A percentile compares a stretch with the other conserved stretches of the same genome.
Conservation (phyloP, 92 coral and sea anemone species). For the Muricea muricata region DNA sequence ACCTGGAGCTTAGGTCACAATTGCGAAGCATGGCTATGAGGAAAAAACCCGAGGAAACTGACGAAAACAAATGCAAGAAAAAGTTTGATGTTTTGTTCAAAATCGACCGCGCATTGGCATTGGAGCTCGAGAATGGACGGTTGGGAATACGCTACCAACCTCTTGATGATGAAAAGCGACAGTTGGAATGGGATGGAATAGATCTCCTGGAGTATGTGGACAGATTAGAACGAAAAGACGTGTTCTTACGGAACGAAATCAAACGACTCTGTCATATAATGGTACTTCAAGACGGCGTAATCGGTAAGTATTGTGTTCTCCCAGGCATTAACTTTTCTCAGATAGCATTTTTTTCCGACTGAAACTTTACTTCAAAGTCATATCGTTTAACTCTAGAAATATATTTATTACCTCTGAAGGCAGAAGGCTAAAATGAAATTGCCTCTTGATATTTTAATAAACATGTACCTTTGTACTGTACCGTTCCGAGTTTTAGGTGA, state of each 20-base stretch:
- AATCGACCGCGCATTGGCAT: conserved; percentile 77
- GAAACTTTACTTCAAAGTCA: no score
- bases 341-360: no score
- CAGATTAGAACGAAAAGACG: conserved; percentile 71
- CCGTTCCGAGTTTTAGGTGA: no score
- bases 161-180: conserved; percentile 61
- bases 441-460: no score
- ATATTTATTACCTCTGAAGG: no score
- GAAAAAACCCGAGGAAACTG: no score
- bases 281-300: conserved; percentile 41
- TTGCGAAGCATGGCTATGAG: not conserved
- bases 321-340: no score
- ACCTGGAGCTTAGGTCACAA: no score
- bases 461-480: no score
- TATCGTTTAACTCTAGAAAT: no score
- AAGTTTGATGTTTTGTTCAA: conserved; percentile 44
- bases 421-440: no score
- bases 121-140: conserved; percentile 81
- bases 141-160: conserved; percentile 63
- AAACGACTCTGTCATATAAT: conserved; percentile 65
- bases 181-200: conserved; percentile 64
- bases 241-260: conserved; percentile 80
- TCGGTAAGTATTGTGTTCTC: no score
- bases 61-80: not conserved
- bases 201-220: conserved; percentile 68